Base-by-base conservation (phyloP, 64 coral and sea anemone species). In the Dendrophyllia cribrosa region DNA sequence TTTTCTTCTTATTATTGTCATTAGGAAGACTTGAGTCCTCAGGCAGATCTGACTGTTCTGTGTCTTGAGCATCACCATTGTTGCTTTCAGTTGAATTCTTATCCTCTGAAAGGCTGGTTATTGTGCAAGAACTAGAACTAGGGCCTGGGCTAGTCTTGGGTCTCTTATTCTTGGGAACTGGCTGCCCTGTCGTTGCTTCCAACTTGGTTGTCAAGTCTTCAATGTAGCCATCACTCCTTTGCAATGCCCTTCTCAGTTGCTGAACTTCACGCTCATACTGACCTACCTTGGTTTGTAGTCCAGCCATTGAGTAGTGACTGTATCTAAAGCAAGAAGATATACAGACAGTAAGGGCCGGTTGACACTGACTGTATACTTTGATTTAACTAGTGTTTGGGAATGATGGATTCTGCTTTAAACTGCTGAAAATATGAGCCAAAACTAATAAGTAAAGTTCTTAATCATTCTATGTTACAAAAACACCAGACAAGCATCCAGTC, bases 181-280 rank as follows among this genome's bases (percentile, higher is more conserved):
- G 15, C n/a, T 47, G 45, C 11, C 80, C 80, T 49, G 79, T 83
- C 24, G 61, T 50, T 6, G 46, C 68, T 3, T 97, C 88, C 23
- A 83, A 43, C 62, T 69, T 97, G 69, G 62, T 89, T 20, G 79
- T 88, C 9, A 99, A 84, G 62, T 99, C 88, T 48, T 99, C 94
- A 51, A 99, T 93, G 51, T 99, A 96, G 51, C 71, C 62, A 24
- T 99, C 97, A 76, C 97, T 96, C 53, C 88, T 93, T 51, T 51
- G 58, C 46, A 99, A 84, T 58, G 97, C 97, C 88, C 91, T 96
- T 64, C 85, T 90, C 17, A 99, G 83, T 59, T 94, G 97, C 72
- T 99, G 91, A 49, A 96, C 93, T 75, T 99, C 97, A 56, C 89
- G 90, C 49, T 99, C 97, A 77, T 99, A 99, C 72, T 99, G 91